Evolutionary conservation across 2,888 invertebrate species (phyloP).

Genomic region (Drymonia ruficornis): DNA sequence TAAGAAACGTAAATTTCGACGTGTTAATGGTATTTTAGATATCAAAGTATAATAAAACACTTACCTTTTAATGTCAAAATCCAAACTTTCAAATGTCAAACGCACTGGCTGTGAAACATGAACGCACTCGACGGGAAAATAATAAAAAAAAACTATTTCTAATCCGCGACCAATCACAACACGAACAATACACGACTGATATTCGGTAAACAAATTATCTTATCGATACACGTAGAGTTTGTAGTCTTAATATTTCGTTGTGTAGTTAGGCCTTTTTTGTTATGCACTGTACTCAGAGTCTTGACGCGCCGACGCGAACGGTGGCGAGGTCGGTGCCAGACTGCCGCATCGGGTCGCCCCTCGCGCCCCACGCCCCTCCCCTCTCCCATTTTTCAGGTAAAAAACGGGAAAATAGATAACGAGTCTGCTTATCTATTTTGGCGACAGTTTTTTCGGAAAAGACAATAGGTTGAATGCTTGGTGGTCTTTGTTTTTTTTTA

Average conservation of each 20-base stretch:
- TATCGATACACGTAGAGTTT: conserved; percentile 51
- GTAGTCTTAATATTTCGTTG: conserved; percentile 44
- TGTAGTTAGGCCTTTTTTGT: conserved; percentile 49
- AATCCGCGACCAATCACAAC: conserved; percentile 65
- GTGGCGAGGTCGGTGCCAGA: conserved; percentile 61
- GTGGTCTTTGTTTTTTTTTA: conserved; percentile 27
- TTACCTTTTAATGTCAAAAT: conserved; percentile 70
- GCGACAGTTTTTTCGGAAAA: conserved; percentile 33
- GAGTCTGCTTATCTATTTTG: conserved; percentile 40
- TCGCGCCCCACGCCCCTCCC: conserved; percentile 61
- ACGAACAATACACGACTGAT: conserved; percentile 64
- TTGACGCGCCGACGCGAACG: conserved; percentile 48
- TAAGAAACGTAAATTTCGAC: background rate
- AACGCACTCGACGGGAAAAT: conserved; percentile 47
- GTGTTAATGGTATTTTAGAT: too few species aligned
- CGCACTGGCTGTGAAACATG: conserved; percentile 56
- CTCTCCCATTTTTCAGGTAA: conserved; percentile 68
- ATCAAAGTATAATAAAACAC: conserved; percentile 39
- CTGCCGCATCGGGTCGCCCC: conserved; percentile 72
- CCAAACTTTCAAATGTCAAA: conserved; percentile 62
- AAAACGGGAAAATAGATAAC: conserved; percentile 50
- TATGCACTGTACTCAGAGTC: conserved; percentile 37
- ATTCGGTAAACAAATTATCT: conserved; percentile 50
- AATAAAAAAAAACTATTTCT: conserved; percentile 28
- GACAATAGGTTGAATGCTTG: conserved; percentile 17